These are phyloP conservation scores for Drosophila serrata DNA, from an alignment of 1,140 invertebrate species.

Conservation along the genomic window DNA sequence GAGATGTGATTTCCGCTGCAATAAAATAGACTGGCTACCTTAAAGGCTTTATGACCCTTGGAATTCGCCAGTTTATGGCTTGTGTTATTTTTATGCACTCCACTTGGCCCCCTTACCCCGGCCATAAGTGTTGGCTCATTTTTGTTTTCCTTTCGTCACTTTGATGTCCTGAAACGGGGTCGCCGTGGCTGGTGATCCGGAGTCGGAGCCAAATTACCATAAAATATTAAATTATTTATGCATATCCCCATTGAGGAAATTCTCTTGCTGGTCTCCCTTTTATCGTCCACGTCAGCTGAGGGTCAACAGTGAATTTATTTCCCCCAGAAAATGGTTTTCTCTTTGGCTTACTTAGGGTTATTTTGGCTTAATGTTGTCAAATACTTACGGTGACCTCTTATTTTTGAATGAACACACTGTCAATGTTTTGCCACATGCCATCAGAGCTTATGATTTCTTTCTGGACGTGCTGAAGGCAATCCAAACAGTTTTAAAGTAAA, in stretches of 20 bases:
- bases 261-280: constrained; percentile 30
- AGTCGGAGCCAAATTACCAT: constrained; percentile 58
- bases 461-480: background rate
- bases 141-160: constrained; percentile 40
- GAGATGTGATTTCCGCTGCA: constrained; percentile 76
- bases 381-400: background rate
- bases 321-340: constrained; percentile 5
- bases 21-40: constrained; percentile 79
- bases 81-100: constrained; percentile 69
- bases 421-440: background rate
- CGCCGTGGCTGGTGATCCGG: constrained; percentile 5
- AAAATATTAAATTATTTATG: constrained; percentile 82
- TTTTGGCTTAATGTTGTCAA: constrained; percentile 40
- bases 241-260: constrained; percentile 48
- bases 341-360: constrained; percentile 9
- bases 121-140: constrained; percentile 51
- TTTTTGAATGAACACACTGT: background rate
- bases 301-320: constrained; percentile 19
- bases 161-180: constrained; percentile 33
- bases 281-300: constrained; percentile 13
- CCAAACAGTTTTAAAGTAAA: background rate
- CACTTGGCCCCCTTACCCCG: constrained; percentile 16
- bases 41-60: constrained; percentile 75
- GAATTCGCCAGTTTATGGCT: constrained; percentile 79
- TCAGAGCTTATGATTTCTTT: background rate